These are phyloP conservation scores for Hippocampus guttulatus DNA, from an alignment of 2,113 vertebrate species.

Conservation along the genomic window DNA sequence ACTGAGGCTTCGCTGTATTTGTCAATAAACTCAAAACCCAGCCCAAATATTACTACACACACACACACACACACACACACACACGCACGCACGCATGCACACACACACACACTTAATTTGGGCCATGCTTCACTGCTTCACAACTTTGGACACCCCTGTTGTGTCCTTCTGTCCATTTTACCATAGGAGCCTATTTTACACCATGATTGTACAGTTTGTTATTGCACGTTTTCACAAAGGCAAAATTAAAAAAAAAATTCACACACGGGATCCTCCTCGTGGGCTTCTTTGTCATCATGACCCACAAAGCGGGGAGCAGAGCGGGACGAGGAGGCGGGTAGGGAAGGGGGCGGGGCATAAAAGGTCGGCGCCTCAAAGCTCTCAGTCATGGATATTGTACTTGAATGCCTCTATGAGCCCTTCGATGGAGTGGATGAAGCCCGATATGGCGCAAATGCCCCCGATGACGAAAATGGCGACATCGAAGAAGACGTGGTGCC, in stretches of 20 bases:
- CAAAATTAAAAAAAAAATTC: constrained; percentile 67
- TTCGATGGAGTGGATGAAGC: constrained; percentile 96
- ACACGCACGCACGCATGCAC: constrained; percentile 31
- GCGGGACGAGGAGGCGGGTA: background rate
- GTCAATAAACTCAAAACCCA: constrained; percentile 17
- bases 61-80: constrained; percentile 26
- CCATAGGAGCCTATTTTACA: constrained; percentile 53
- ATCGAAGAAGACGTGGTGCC: constrained; percentile 99
- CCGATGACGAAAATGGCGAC: constrained; percentile 98
- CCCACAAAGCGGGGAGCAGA: constrained; percentile 6
- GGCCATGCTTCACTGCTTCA: constrained; percentile 8
- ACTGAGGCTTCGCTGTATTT: too few species aligned
- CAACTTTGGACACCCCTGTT: constrained; percentile 18
- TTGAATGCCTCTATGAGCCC: constrained; percentile 94
- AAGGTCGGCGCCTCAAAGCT: constrained; percentile 19
- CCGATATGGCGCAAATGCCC: constrained; percentile 95
- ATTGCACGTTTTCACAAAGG: constrained; percentile 72
- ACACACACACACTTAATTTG: constrained; percentile 52
- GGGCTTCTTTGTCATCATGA: constrained; percentile 20
- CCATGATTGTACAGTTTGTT: constrained; percentile 59
- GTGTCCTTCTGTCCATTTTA: constrained; percentile 19
- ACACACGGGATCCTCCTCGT: constrained; percentile 56
- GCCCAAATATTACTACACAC: constrained; percentile 35
- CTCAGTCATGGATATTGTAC: constrained; percentile 86
- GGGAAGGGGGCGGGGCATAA: constrained; percentile 7